A percentile compares a stretch with the other conserved stretches of the same genome.
phyloP scores from a whole-genome alignment of 1,140 invertebrate species.

The Euwallacea fornicatus region DNA sequence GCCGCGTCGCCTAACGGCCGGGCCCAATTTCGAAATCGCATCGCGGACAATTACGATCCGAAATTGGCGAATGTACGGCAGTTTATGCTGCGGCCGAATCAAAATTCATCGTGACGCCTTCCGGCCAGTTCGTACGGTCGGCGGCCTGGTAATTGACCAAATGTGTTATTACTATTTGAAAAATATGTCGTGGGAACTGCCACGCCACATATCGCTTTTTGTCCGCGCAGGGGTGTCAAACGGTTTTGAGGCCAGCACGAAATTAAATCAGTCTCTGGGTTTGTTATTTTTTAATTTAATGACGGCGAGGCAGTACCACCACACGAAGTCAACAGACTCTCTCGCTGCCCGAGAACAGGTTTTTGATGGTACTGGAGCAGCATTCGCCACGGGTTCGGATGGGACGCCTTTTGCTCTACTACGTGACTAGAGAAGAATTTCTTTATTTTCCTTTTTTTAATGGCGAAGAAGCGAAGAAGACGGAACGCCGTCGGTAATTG shows the following conservation, averaged over 20 bases:
- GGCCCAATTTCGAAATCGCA: neutral
- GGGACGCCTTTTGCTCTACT: conserved; percentile 1
- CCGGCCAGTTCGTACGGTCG: neutral
- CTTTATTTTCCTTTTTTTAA: neutral
- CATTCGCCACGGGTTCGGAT: conserved; percentile 14
- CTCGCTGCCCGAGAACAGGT: conserved; percentile 18
- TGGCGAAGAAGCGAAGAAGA: neutral
- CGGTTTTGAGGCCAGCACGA: neutral
- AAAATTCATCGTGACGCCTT: conserved; percentile 5
- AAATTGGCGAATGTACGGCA: neutral
- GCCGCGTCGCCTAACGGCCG: too few relatives aligned
- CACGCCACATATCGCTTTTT: too few relatives aligned
- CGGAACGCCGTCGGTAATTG: neutral
- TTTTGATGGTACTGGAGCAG: conserved; percentile 24
- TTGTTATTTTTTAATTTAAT: conserved; percentile 14
- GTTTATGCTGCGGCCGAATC: neutral
- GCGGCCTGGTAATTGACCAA: neutral
- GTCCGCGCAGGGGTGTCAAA: too few relatives aligned
- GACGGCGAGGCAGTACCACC: conserved; percentile 1
- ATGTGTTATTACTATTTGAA: neutral
- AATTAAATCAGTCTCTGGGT: conserved; percentile 4
- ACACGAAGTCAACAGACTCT: conserved; percentile 19
- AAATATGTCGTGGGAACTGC: neutral
- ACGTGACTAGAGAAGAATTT: conserved; percentile 1
- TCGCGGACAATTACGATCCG: neutral